These are phyloP conservation scores for Pissodes strobi DNA, from an alignment of 1,140 invertebrate genomes.

Conservation along the genomic window DNA sequence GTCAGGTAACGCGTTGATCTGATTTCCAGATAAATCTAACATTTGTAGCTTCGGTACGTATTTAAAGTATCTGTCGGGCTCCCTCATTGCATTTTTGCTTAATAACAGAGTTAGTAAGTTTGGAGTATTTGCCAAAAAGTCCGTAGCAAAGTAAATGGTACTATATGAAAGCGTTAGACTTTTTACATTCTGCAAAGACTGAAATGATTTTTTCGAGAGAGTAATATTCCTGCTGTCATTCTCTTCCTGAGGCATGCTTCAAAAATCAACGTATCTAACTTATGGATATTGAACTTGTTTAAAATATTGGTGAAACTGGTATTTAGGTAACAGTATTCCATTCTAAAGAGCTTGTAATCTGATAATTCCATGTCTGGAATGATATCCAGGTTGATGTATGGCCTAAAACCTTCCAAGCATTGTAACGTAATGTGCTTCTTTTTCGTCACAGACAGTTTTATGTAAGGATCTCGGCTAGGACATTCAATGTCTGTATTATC, in stretches of 20 bases:
- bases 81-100: background rate
- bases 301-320: conserved; percentile 2
- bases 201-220: background rate
- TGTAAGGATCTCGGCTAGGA: background rate
- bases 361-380: background rate
- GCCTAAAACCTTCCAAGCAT: background rate
- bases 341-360: background rate
- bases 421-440: background rate
- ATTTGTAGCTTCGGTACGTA: conserved; percentile 16
- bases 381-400: conserved; percentile 1
- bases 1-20: conserved; percentile 3
- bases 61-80: conserved; percentile 11
- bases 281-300: conserved; percentile 9
- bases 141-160: background rate
- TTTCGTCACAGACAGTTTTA: background rate
- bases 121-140: conserved; percentile 20
- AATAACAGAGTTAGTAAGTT: conserved; percentile 3
- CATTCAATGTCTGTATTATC: conserved; percentile 6
- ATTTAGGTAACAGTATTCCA: conserved; percentile 19
- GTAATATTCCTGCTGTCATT: background rate
- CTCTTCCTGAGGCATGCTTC: background rate
- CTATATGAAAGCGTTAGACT: background rate
- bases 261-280: background rate
- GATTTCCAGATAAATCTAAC: conserved; percentile 9
- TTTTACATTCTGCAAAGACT: conserved; percentile 4